These are phyloP conservation scores for Plusia festucae DNA, from an alignment of 2,888 invertebrate genomes.

Conservation along the genomic window DNA sequence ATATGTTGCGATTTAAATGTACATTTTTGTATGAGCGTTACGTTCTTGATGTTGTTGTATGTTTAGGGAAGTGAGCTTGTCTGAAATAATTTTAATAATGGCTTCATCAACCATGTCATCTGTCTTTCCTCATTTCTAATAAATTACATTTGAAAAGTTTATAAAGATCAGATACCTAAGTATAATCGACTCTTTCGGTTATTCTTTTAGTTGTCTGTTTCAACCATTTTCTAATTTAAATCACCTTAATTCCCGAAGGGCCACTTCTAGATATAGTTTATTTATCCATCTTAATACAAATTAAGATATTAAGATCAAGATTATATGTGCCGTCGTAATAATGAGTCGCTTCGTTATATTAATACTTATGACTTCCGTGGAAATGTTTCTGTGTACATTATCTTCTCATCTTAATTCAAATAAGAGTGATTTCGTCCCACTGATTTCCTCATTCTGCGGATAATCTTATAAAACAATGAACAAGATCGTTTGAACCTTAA, in stretches of 20 bases:
- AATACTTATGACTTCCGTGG: slow-evolving; percentile 43
- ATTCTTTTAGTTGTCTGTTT: not conserved
- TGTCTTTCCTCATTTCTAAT: not conserved
- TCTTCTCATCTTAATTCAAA: slow-evolving; percentile 40
- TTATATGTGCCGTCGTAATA: slow-evolving; percentile 7
- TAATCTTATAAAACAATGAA: slow-evolving; percentile 57
- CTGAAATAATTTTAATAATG: not conserved
- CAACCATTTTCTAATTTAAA: not conserved
- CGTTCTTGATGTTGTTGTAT: too few relatives aligned
- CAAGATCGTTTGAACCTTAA: slow-evolving; percentile 46
- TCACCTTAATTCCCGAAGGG: not conserved
- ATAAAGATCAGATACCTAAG: not conserved
- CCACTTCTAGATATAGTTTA: not conserved
- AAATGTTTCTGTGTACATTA: slow-evolving; percentile 33
- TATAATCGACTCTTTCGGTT: not conserved
- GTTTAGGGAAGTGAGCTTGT: too few relatives aligned
- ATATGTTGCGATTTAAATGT: not conserved
- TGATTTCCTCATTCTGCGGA: slow-evolving; percentile 46
- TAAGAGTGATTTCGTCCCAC: slow-evolving; percentile 38
- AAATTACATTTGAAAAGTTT: not conserved
- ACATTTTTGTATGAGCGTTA: too few relatives aligned
- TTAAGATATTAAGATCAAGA: slow-evolving; percentile 24
- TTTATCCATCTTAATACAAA: slow-evolving; percentile 7
- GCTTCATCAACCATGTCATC: not conserved
- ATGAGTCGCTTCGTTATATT: slow-evolving; percentile 14